Conservation (phyloP, 1,140 invertebrate species). For the Pseudomyrmex gracilis region DNA sequence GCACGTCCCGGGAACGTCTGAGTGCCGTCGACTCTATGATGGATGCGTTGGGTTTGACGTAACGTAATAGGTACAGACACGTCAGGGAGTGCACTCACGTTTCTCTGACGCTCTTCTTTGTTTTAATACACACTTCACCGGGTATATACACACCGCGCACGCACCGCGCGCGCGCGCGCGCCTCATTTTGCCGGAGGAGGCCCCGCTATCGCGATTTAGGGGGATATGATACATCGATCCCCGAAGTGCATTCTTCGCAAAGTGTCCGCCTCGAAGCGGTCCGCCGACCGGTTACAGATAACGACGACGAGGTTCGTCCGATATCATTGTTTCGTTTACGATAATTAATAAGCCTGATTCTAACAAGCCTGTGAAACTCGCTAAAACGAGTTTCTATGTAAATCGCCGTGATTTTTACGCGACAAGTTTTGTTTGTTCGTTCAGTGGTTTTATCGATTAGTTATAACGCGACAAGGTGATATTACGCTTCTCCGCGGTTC, state of each 20-base stretch:
- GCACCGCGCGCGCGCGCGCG: neutral
- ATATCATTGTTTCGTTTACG: neutral
- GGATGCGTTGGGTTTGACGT: constrained; percentile 79
- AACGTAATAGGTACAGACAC: constrained; percentile 76
- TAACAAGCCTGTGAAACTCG: too few relatives aligned
- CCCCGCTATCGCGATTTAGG: constrained; percentile 14
- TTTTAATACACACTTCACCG: constrained; percentile 28
- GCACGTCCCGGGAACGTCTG: constrained; percentile 37
- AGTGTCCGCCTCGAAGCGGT: constrained; percentile 10
- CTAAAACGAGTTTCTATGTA: neutral
- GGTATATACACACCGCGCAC: neutral
- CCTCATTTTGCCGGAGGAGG: constrained; percentile 24
- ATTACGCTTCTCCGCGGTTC: neutral
- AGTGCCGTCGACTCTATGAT: constrained; percentile 73
- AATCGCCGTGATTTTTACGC: neutral
- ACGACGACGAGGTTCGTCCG: neutral
- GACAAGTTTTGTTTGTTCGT: too few relatives aligned
- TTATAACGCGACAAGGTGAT: constrained; percentile 23
- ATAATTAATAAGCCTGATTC: constrained; percentile 11
- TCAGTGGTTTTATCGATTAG: constrained; percentile 31
- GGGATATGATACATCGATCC: constrained; percentile 33
- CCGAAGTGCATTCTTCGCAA: constrained; percentile 36
- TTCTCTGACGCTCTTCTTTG: constrained; percentile 22
- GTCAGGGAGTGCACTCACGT: constrained; percentile 51
- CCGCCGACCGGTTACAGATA: neutral